Evolutionary conservation across 1,140 invertebrate species (phyloP).

Genomic region (Drosophila grimshawi): DNA sequence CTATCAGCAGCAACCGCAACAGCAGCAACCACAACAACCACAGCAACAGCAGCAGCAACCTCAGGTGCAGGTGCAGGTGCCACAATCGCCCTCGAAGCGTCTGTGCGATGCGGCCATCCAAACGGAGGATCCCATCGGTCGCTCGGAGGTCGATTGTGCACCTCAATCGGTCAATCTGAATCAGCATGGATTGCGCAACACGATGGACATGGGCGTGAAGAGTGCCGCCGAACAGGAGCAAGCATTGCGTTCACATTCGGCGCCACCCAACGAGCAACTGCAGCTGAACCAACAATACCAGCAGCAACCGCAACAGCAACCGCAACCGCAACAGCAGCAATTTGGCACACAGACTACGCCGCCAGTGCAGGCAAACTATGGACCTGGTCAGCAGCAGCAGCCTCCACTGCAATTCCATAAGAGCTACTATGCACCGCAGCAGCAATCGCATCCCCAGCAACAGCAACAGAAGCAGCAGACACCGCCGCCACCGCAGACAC

Average conservation of each 20-base stretch:
- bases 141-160: slow-evolving; percentile 71
- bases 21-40: slow-evolving; percentile 63
- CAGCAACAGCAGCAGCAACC: slow-evolving; percentile 33
- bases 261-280: slow-evolving; percentile 77
- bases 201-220: slow-evolving; percentile 91
- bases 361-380: slow-evolving; percentile 45
- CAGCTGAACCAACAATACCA: slow-evolving; percentile 85
- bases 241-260: slow-evolving; percentile 86
- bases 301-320: slow-evolving; percentile 73
- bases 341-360: slow-evolving; percentile 78
- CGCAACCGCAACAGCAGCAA: slow-evolving; percentile 47
- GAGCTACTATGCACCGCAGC: slow-evolving; percentile 69
- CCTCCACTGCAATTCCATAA: slow-evolving; percentile 60
- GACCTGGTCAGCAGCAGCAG: slow-evolving; percentile 30
- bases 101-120: slow-evolving; percentile 85
- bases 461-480: slow-evolving; percentile 79
- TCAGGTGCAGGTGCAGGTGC: slow-evolving; percentile 79
- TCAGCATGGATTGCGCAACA: slow-evolving; percentile 90
- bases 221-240: slow-evolving; percentile 86
- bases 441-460: slow-evolving; percentile 77
- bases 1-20: slow-evolving; percentile 84
- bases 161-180: slow-evolving; percentile 85
- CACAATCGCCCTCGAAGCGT: slow-evolving; percentile 71
- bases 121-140: slow-evolving; percentile 74
- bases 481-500: slow-evolving; percentile 70